These are phyloP conservation scores for Baccha elongata DNA, from an alignment of 2,888 invertebrate species.

Conservation along the genomic window DNA sequence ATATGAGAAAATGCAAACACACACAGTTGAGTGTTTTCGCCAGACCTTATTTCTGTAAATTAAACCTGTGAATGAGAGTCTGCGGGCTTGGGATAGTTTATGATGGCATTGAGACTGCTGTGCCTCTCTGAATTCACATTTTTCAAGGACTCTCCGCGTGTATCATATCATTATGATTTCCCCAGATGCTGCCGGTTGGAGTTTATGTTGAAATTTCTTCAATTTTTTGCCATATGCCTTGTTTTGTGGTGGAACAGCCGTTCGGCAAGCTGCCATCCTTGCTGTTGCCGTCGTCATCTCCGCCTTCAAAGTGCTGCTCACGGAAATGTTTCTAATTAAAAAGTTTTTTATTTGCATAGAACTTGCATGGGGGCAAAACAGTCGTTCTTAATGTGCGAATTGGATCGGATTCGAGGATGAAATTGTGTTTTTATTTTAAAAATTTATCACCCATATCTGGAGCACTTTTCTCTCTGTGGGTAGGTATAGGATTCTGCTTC, in stretches of 20 bases:
- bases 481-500: constrained; percentile 2
- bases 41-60: constrained; percentile 62
- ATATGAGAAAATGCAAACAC: constrained; percentile 43
- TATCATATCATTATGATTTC: constrained; percentile 73
- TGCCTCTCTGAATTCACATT: constrained; percentile 17
- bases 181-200: constrained; percentile 61
- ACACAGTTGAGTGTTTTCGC: constrained; percentile 48
- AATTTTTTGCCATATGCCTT: constrained; percentile 23
- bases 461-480: background rate
- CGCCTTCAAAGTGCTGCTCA: constrained; percentile 33
- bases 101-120: constrained; percentile 60
- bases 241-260: constrained; percentile 9
- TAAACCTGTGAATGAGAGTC: constrained; percentile 53
- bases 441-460: constrained; percentile 43
- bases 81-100: constrained; percentile 66
- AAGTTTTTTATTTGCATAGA: constrained; percentile 66
- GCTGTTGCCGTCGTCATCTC: background rate
- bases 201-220: constrained; percentile 30
- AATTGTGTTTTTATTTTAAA: constrained; percentile 37
- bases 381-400: constrained; percentile 62
- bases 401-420: constrained; percentile 59
- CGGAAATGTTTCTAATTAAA: constrained; percentile 72
- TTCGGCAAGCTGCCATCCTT: background rate
- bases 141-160: constrained; percentile 65
- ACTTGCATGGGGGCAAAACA: constrained; percentile 35